phyloP scores from a whole-genome alignment of 1,140 invertebrate genomes.

The Lasioglossum baleicum region DNA sequence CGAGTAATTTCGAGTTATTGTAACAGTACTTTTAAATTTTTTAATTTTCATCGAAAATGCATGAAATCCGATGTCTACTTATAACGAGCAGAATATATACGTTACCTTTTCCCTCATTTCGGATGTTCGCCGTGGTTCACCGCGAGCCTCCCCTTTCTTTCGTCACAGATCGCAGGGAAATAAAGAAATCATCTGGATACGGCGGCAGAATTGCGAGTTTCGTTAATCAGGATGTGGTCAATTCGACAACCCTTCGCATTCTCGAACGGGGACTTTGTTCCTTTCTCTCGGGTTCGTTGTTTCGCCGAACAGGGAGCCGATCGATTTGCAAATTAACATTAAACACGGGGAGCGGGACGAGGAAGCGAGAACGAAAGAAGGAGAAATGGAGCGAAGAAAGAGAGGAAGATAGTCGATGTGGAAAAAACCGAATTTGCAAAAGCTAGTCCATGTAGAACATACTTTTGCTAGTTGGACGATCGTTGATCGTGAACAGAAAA shows the following conservation, averaged over 20 bases:
- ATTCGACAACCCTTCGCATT: conserved; percentile 6
- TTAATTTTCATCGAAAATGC: too few species aligned
- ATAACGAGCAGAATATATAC: too few species aligned
- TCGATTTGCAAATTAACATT: too few species aligned
- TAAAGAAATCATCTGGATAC: not conserved
- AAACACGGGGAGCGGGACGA: not conserved
- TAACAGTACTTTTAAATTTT: too few species aligned
- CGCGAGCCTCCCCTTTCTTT: too few species aligned
- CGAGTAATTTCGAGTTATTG: too few species aligned
- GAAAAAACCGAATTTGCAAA: not conserved
- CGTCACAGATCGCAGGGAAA: not conserved
- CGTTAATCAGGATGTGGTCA: conserved; percentile 37
- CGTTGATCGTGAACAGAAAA: too few species aligned
- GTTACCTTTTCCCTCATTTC: too few species aligned
- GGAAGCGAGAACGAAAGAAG: not conserved
- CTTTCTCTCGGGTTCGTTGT: not conserved
- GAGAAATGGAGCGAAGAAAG: not conserved
- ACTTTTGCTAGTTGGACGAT: too few species aligned
- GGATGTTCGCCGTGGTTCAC: too few species aligned
- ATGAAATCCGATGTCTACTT: too few species aligned
- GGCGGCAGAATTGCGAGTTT: not conserved
- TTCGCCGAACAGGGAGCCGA: not conserved
- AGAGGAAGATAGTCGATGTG: not conserved
- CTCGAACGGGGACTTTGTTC: not conserved
- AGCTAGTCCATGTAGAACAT: not conserved